Percentiles rank a stretch among this genome's conserved stretches.
phyloP scores from a whole-genome alignment of 1,140 invertebrate species.

The Drosophila rufa region DNA sequence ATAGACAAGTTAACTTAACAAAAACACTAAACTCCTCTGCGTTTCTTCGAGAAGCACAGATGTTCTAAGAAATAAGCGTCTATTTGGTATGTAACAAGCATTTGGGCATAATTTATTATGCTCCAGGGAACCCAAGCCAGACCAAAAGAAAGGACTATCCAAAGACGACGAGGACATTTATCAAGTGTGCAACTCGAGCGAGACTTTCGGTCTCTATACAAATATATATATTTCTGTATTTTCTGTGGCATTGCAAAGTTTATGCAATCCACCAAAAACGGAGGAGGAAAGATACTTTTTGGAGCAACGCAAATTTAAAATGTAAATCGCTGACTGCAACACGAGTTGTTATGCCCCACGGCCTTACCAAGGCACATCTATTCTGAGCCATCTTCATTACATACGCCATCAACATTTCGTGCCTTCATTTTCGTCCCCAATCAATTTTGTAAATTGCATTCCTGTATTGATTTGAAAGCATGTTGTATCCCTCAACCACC shows the following conservation, averaged over 20 bases:
- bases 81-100: slow-evolving; percentile 39
- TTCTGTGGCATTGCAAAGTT: slow-evolving; percentile 33
- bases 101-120: slow-evolving; percentile 73
- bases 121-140: slow-evolving; percentile 41
- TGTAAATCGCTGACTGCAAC: slow-evolving; percentile 64
- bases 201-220: slow-evolving; percentile 25
- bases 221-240: slow-evolving; percentile 13
- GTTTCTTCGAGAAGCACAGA: neutral
- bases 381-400: slow-evolving; percentile 30
- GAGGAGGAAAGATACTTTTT: slow-evolving; percentile 1
- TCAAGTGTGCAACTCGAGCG: slow-evolving; percentile 63
- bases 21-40: neutral
- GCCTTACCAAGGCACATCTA: slow-evolving; percentile 21
- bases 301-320: slow-evolving; percentile 50
- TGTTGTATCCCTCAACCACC: slow-evolving; percentile 26
- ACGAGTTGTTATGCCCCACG: slow-evolving; percentile 51
- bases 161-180: slow-evolving; percentile 64
- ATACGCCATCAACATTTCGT: slow-evolving; percentile 4
- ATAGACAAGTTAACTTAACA: slow-evolving; percentile 18
- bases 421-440: slow-evolving; percentile 56
- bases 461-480: slow-evolving; percentile 69
- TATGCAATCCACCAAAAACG: slow-evolving; percentile 29
- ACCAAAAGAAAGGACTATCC: slow-evolving; percentile 17
- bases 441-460: slow-evolving; percentile 80
- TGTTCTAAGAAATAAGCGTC: slow-evolving; percentile 20